phyloP scores from a whole-genome alignment of 1,140 invertebrate species.

The Drosophila triauraria region DNA sequence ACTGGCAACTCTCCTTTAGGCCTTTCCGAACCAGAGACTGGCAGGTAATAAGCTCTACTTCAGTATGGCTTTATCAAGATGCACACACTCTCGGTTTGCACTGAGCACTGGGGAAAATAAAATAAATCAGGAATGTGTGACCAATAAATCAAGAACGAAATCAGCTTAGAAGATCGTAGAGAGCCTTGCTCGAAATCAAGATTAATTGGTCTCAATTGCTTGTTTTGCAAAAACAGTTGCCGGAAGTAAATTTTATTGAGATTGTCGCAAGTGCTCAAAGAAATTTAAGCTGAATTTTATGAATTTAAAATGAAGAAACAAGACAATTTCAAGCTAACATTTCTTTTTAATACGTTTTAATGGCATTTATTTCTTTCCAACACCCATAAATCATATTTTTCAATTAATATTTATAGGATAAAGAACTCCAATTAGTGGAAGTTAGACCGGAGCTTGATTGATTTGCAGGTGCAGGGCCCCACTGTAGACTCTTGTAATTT shows the following conservation, averaged over 20 bases:
- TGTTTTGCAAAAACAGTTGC: conserved; percentile 1
- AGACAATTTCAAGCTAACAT: neutral
- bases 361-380: neutral
- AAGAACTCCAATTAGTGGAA: conserved; percentile 37
- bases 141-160: conserved; percentile 6
- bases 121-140: conserved; percentile 17
- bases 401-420: conserved; percentile 15
- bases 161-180: conserved; percentile 13
- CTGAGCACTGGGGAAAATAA: neutral
- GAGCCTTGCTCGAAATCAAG: conserved; percentile 1
- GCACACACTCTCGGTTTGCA: neutral
- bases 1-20: neutral
- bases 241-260: neutral
- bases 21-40: conserved; percentile 2
- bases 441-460: conserved; percentile 31
- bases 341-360: neutral
- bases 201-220: conserved; percentile 16
- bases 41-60: conserved; percentile 4
- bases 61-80: conserved; percentile 8
- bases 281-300: conserved; percentile 1
- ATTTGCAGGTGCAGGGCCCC: conserved; percentile 29
- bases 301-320: neutral
- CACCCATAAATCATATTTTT: conserved; percentile 16
- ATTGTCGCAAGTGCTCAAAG: neutral
- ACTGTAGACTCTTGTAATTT: conserved; percentile 45